Evolutionary conservation across 2,888 invertebrate genomes (phyloP), one percentile per base, ranked within the genome.

Genomic region (Acrobasis suavella): DNA sequence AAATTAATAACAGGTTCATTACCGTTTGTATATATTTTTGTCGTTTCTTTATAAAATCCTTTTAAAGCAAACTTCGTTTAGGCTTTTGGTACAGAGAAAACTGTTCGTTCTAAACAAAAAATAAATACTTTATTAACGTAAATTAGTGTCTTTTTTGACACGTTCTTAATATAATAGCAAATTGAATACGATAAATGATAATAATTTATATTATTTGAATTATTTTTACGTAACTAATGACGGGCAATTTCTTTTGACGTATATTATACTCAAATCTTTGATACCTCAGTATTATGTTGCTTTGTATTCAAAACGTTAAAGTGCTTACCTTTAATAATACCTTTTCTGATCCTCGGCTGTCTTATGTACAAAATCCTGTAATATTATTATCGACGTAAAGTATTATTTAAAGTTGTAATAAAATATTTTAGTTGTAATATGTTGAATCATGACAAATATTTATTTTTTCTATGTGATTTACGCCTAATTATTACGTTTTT

Each of bases 401-500:
- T 90, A 87, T 89, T 89, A 89, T 85, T 84, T 82, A 77, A 81
- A 75, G 80, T 79, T 78, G 79, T 73, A 76, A 68, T 69, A 75
- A 73, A 73, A 80, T 81, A 82, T 81, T 81, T 84, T 86, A 86
- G 81, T 71, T 80, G 73, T 86, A 81, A 77, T 81, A 80, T 75
- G 84, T 90, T 88, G 71, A 83, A 87, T 85, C 90, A 90, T 90
- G 90, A 91, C 89, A 91, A 86, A 85, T 87, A 85, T 87, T 88
- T 89, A 85, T 87, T 87, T 85, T 80, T 79, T 82, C 76, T 79
- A 68, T 73, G 66, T 72, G 73, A 72, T 75, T 67, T 72, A 67
- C 65, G 70, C 51, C 12, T 62, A 52, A 37, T 52, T 50, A 32
- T 60, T 56, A 16, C 9, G 32, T 51, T 60, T 60, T 37, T 55